Percentiles rank a stretch among this genome's conserved stretches.
Conservation (phyloP, 2,888 invertebrate species). For the Tortrix viridana region DNA sequence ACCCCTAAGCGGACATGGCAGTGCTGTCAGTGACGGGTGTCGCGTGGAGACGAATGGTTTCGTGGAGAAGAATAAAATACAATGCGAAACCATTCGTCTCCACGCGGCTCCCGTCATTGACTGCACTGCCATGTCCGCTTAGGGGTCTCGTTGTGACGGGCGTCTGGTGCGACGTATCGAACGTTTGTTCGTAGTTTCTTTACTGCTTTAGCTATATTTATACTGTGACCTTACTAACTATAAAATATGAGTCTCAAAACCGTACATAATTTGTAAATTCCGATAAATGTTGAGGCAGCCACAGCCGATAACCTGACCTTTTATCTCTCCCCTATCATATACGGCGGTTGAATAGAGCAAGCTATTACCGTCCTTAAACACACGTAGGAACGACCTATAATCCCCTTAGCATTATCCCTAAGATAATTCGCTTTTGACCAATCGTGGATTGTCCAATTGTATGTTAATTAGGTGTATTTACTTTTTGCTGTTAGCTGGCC, state of each 20-base stretch:
- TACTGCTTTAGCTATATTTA: no score
- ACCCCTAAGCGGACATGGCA: no score
- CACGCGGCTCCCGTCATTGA: no score
- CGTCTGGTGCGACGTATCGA: no score
- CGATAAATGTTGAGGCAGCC: constrained; percentile 7
- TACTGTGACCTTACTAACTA: neutral
- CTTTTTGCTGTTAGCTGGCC: constrained; percentile 1
- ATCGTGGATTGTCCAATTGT: constrained; percentile 19
- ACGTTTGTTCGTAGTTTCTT: no score
- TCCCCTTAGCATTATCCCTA: neutral
- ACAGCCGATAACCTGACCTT: constrained; percentile 34
- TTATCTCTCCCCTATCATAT: constrained; percentile 17
- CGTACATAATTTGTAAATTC: constrained; percentile 5
- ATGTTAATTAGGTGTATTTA: constrained; percentile 29
- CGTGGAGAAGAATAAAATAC: no score
- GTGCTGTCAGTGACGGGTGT: no score
- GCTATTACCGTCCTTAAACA: neutral
- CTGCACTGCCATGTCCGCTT: no score
- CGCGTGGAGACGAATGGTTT: no score
- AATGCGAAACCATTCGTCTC: no score
- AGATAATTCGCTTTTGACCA: constrained; percentile 11
- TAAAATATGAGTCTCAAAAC: neutral
- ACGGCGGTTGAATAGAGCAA: neutral
- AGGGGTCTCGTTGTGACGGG: no score
- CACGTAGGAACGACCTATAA: neutral